Conservation (phyloP, 2,113 vertebrate genomes). For the Cygnus buccinator region DNA sequence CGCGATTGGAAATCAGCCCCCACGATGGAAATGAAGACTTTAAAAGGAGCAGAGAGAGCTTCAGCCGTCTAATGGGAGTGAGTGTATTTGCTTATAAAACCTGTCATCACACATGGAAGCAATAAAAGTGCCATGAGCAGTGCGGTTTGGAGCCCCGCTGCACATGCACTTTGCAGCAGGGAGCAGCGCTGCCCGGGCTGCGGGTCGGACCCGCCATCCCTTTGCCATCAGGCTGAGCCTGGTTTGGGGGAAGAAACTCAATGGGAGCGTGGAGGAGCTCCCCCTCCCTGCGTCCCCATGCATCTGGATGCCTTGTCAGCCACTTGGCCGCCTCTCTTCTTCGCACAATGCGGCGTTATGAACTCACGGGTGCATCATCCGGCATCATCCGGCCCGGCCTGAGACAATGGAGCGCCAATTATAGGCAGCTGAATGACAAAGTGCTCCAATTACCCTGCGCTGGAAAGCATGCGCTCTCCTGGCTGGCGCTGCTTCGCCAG, state of each 20-base stretch:
- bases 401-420: constrained; percentile 76
- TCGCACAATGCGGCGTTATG: constrained; percentile 18
- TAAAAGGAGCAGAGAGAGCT: not conserved
- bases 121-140: rapidly evolving
- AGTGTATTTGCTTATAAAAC: not conserved
- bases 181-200: rapidly evolving
- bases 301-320: constrained; percentile 48
- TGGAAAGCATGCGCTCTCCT: not conserved
- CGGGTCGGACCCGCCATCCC: not conserved
- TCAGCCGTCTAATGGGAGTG: not conserved
- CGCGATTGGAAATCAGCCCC: not conserved
- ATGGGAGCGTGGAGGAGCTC: not conserved
- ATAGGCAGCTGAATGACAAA: constrained; percentile 82
- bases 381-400: constrained; percentile 65
- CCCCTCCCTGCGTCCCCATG: not conserved
- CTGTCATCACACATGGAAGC: not conserved
- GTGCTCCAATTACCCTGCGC: constrained; percentile 78
- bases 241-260: not conserved
- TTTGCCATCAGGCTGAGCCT: not conserved
- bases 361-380: constrained; percentile 42
- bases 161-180: not conserved
- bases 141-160: not conserved
- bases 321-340: constrained; percentile 53
- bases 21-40: rapidly evolving
- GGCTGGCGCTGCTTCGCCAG: not conserved